Percentiles rank a stretch among this genome's conserved stretches.
Conservation (phyloP, 2,888 invertebrate genomes). For the Seira sanloemensis region DNA sequence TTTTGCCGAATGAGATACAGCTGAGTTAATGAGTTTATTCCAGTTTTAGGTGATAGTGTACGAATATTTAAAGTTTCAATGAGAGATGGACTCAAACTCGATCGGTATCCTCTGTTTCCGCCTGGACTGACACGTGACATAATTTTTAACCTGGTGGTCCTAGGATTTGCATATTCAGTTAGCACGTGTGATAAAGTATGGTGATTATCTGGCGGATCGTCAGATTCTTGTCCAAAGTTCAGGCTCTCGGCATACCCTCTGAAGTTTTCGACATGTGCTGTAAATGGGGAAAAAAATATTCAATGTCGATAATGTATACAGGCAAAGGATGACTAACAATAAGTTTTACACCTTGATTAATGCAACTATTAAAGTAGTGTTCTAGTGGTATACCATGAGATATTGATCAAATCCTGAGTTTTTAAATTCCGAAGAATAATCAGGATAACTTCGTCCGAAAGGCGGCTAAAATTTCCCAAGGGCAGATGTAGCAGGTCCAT, state of each 20-base stretch:
- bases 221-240: constrained; percentile 67
- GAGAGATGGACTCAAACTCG: constrained; percentile 67
- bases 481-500: too few relatives aligned
- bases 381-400: constrained; percentile 64
- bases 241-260: constrained; percentile 65
- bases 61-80: constrained; percentile 36
- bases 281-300: too few relatives aligned
- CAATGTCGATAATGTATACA: too few relatives aligned
- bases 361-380: background rate
- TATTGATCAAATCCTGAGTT: constrained; percentile 60
- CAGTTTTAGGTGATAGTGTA: constrained; percentile 42
- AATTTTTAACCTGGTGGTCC: constrained; percentile 52
- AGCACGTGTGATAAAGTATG: constrained; percentile 58
- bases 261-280: constrained; percentile 67
- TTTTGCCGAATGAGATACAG: constrained; percentile 67
- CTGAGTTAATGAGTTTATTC: constrained; percentile 56
- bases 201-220: constrained; percentile 64
- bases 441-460: constrained; percentile 72
- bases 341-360: too few relatives aligned
- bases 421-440: constrained; percentile 68
- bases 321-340: too few relatives aligned
- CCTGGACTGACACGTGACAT: constrained; percentile 62
- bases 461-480: constrained; percentile 46
- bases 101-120: constrained; percentile 61
- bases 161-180: constrained; percentile 45